Evolutionary conservation across 2,888 invertebrate species (phyloP).

Genomic region (Lithophane semibrunnea): DNA sequence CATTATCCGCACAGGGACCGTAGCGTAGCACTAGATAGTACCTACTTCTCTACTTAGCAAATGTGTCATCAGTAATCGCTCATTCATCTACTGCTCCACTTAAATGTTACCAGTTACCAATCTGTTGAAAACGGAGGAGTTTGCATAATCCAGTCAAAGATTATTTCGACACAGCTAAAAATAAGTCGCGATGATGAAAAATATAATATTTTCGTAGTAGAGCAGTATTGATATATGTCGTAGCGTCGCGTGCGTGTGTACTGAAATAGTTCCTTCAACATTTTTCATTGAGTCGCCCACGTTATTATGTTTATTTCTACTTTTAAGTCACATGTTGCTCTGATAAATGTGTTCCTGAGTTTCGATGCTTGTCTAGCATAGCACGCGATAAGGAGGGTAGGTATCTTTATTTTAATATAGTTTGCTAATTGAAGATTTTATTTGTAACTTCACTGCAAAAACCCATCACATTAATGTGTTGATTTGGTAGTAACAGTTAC

Average conservation of each 20-base stretch:
- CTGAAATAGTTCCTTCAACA: constrained; percentile 57
- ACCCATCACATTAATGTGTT: not conserved
- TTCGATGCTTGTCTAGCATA: constrained; percentile 2
- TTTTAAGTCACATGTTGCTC: constrained; percentile 42
- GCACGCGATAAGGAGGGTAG: not conserved
- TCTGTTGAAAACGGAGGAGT: constrained; percentile 4
- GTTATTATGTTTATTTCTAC: constrained; percentile 58
- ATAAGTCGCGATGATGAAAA: constrained; percentile 50
- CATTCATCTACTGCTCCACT: not conserved
- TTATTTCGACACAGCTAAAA: constrained; percentile 50
- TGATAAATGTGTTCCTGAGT: constrained; percentile 28
- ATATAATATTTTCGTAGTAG: constrained; percentile 55
- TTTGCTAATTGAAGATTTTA: not conserved
- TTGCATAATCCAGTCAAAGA: constrained; percentile 24
- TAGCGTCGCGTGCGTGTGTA: constrained; percentile 34
- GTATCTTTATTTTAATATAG: too few species aligned
- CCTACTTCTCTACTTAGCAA: not conserved
- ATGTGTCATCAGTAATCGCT: not conserved
- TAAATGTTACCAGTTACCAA: not conserved
- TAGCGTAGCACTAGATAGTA: not conserved
- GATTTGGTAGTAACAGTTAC: not conserved
- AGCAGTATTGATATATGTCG: constrained; percentile 59
- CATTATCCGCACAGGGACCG: not conserved
- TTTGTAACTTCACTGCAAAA: too few species aligned
- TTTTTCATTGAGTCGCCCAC: constrained; percentile 62